A percentile compares a stretch with the other conserved stretches of the same genome.
Evolutionary conservation across 1,140 invertebrate species (phyloP).

Genomic region (Ostrea edulis): DNA sequence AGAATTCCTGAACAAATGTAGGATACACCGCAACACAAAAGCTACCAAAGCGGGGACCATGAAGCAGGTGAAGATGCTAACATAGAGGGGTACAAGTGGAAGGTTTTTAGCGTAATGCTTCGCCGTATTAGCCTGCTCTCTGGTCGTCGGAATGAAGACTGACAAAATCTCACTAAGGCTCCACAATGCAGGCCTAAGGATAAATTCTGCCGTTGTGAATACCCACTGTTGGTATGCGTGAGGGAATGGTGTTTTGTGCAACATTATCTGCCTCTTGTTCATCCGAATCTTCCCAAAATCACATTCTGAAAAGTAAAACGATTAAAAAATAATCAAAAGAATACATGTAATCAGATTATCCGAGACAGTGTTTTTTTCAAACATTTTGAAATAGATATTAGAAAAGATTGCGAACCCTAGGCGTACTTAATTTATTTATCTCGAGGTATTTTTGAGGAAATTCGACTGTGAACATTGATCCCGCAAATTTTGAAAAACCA

Average conservation of each 20-base stretch:
- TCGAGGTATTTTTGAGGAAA: too few species aligned
- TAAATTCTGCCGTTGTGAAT: constrained; percentile 48
- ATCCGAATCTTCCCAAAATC: background rate
- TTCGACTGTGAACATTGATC: too few species aligned
- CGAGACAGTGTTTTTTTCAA: too few species aligned
- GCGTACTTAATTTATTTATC: too few species aligned
- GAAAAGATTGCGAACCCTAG: too few species aligned
- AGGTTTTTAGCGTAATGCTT: constrained; percentile 43
- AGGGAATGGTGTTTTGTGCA: constrained; percentile 51
- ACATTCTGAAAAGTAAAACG: background rate
- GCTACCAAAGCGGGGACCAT: constrained; percentile 58
- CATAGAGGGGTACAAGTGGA: constrained; percentile 51
- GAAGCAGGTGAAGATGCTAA: constrained; percentile 53
- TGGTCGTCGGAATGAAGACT: constrained; percentile 57
- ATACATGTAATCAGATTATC: too few species aligned
- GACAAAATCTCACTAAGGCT: constrained; percentile 44
- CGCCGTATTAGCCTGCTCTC: constrained; percentile 44
- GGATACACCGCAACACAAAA: constrained; percentile 59
- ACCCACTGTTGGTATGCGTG: constrained; percentile 30
- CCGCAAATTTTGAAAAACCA: too few species aligned
- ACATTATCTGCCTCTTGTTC: constrained; percentile 5
- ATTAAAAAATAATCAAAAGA: background rate
- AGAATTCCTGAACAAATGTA: constrained; percentile 59
- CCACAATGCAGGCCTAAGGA: constrained; percentile 50
- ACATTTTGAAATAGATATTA: too few species aligned